These are phyloP conservation scores for Leptinotarsa haldemani DNA, from an alignment of 2,888 invertebrate species.

Conservation along the genomic window DNA sequence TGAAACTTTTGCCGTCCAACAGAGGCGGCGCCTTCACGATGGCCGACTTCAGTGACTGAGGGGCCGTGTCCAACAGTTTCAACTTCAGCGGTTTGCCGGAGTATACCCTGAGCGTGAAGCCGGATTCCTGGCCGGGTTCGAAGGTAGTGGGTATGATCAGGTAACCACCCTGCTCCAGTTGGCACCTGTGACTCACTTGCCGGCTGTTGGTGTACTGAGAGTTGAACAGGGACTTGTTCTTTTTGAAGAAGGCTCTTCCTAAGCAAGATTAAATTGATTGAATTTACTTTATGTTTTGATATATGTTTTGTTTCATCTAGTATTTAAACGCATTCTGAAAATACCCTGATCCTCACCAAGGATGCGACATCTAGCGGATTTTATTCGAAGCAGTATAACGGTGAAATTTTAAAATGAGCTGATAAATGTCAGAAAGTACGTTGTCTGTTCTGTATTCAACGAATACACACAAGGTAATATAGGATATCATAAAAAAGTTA, in stretches of 20 bases:
- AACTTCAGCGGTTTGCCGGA: conserved; percentile 82
- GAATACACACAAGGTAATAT: too few species aligned
- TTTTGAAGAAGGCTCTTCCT: conserved; percentile 83
- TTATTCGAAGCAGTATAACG: too few species aligned
- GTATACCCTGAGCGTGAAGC: conserved; percentile 86
- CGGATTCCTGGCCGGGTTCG: conserved; percentile 90
- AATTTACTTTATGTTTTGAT: background rate
- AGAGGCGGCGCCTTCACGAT: conserved; percentile 81
- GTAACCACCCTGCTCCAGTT: conserved; percentile 84
- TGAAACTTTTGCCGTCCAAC: conserved; percentile 78
- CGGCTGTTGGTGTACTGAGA: conserved; percentile 93
- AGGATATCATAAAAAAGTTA: too few species aligned
- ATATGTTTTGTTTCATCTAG: too few species aligned
- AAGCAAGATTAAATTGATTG: conserved; percentile 57
- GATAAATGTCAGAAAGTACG: too few species aligned
- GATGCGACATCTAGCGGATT: too few species aligned
- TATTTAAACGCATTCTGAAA: too few species aligned
- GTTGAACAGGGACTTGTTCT: conserved; percentile 86
- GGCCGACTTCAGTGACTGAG: conserved; percentile 78
- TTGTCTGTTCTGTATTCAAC: too few species aligned
- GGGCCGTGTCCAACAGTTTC: conserved; percentile 76
- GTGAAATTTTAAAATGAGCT: too few species aligned
- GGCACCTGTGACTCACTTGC: conserved; percentile 77
- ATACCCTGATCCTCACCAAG: too few species aligned
- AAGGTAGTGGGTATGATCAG: conserved; percentile 91